A percentile compares a stretch with the other conserved stretches of the same genome.
These are phyloP conservation scores for Nannobrachium achirus DNA, from an alignment of 2,113 vertebrate genomes.

Conservation along the genomic window DNA sequence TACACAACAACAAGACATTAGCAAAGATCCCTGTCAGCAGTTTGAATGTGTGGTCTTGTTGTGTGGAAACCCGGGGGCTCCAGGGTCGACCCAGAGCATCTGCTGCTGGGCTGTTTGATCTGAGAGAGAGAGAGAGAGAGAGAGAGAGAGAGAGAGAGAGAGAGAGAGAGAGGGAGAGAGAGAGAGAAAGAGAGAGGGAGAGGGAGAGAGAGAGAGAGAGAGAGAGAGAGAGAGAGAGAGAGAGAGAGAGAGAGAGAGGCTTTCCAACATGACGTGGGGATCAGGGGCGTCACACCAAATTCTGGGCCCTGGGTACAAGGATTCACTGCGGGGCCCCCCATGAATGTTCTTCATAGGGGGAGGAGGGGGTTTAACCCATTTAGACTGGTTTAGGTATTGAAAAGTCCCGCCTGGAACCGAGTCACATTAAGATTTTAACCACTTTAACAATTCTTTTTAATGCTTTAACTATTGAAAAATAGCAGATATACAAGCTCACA, in stretches of 20 bases:
- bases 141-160: constrained; percentile 20
- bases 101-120: constrained; percentile 24
- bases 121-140: constrained; percentile 28
- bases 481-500: too few species aligned
- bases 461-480: too few species aligned
- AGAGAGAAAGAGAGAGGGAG: constrained; percentile 19
- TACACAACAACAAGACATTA: constrained; percentile 41
- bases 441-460: too few species aligned
- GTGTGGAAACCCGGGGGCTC: constrained; percentile 30
- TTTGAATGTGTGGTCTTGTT: constrained; percentile 34
- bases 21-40: constrained; percentile 47
- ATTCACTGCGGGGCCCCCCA: too few species aligned
- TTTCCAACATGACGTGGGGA: constrained; percentile 64
- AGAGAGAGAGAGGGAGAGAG: constrained; percentile 29
- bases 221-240: constrained; percentile 22
- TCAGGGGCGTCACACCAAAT: too few species aligned
- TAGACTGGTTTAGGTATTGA: too few species aligned
- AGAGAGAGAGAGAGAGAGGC: constrained; percentile 26
- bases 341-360: too few species aligned
- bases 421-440: too few species aligned
- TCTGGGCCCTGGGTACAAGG: too few species aligned
- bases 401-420: too few species aligned
- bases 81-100: constrained; percentile 40
- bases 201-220: constrained; percentile 10
- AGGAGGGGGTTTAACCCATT: too few species aligned